phyloP scores from a whole-genome alignment of 2,113 vertebrate species.

The Micronycteris hirsuta region DNA sequence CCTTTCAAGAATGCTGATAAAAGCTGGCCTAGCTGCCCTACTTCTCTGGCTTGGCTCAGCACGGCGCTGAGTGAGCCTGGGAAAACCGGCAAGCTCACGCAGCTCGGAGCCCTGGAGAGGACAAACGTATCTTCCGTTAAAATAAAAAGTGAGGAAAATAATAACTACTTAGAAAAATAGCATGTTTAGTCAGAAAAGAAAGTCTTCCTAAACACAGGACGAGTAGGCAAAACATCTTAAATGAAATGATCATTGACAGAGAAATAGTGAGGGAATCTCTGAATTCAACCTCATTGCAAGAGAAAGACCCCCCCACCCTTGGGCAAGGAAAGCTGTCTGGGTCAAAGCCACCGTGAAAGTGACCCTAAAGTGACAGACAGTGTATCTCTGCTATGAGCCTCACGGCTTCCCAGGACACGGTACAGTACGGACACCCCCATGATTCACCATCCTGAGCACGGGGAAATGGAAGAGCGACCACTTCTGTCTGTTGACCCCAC shows the following conservation, averaged over 20 bases:
- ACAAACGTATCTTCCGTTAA: background rate
- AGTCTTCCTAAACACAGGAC: background rate
- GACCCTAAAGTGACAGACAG: background rate
- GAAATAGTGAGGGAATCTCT: background rate
- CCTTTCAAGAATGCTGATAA: background rate
- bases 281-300: background rate
- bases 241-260: background rate
- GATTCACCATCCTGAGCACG: background rate
- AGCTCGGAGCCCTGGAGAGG: background rate
- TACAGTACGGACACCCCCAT: rapidly evolving
- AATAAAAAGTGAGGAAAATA: background rate
- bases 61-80: background rate
- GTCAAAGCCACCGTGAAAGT: background rate
- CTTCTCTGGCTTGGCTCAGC: background rate
- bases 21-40: background rate
- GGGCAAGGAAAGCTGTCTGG: background rate
- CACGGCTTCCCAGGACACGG: background rate
- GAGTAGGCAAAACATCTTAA: background rate
- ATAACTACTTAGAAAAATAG: background rate
- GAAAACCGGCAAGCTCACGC: background rate
- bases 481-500: background rate
- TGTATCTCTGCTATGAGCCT: background rate
- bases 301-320: background rate
- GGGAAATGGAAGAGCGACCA: background rate
- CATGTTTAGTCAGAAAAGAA: background rate